phyloP scores from a whole-genome alignment of 2,888 invertebrate genomes.

The Synanthedon vespiformis region DNA sequence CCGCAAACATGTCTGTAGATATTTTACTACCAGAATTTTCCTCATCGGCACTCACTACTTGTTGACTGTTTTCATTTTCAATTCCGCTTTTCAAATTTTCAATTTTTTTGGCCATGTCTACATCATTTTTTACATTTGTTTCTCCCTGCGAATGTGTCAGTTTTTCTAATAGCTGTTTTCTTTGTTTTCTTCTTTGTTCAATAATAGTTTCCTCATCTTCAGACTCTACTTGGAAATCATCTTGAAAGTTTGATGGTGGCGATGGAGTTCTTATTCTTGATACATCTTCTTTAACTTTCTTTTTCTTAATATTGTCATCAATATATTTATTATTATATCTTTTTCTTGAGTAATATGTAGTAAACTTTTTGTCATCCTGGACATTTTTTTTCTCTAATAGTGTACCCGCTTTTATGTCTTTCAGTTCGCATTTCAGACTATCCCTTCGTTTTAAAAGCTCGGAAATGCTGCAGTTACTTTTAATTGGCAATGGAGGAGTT shows the following conservation, averaged over 20 bases:
- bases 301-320: conserved; percentile 8
- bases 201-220: conserved; percentile 94
- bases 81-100: conserved; percentile 4
- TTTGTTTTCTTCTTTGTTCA: conserved; percentile 84
- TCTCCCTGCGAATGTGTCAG: conserved; percentile 17
- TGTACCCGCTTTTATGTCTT: conserved; percentile 28
- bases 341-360: conserved; percentile 10
- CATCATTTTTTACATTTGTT: conserved; percentile 11
- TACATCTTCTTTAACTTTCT: conserved; percentile 3
- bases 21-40: conserved; percentile 47
- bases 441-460: conserved; percentile 47
- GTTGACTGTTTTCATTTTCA: conserved; percentile 10
- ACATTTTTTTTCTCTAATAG: conserved; percentile 21
- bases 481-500: conserved; percentile 50
- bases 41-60: conserved; percentile 14
- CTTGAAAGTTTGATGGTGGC: conserved; percentile 69
- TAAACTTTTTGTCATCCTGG: conserved; percentile 15
- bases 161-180: conserved; percentile 84
- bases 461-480: conserved; percentile 30
- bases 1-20: conserved; percentile 91
- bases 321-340: conserved; percentile 10
- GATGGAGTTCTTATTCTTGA: conserved; percentile 17
- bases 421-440: conserved; percentile 39
- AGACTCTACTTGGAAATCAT: conserved; percentile 73
- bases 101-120: conserved; percentile 8